Evolutionary conservation across 2,888 invertebrate species (phyloP).

Genomic region (Luperina nickerlii): DNA sequence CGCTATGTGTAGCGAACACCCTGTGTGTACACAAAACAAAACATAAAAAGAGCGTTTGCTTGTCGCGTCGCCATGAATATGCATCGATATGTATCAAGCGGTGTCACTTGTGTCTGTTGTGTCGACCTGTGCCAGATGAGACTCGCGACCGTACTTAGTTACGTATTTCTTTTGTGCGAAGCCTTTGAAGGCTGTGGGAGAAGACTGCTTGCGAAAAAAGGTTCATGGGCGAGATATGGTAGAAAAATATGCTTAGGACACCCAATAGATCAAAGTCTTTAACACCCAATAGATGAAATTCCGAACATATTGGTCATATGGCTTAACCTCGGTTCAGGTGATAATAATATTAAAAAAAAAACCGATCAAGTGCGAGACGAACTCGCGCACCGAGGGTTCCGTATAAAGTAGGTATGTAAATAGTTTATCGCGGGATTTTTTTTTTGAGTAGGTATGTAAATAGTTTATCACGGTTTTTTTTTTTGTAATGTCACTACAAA

Average conservation of each 20-base stretch:
- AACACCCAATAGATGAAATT: background rate
- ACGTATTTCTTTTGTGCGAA: constrained; percentile 14
- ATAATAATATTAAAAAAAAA: background rate
- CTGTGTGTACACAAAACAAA: constrained; percentile 67
- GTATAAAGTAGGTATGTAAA: too few species aligned
- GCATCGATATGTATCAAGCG: constrained; percentile 77
- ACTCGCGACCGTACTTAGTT: constrained; percentile 43
- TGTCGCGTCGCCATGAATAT: constrained; percentile 81
- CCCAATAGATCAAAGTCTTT: background rate
- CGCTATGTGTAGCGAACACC: constrained; percentile 44
- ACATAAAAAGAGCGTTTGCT: constrained; percentile 75
- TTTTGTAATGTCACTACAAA: too few species aligned
- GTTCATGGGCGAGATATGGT: too few species aligned
- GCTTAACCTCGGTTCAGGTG: background rate
- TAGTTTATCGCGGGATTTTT: too few species aligned
- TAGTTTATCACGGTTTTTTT: too few species aligned
- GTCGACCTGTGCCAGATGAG: constrained; percentile 54
- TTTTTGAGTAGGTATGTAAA: too few species aligned
- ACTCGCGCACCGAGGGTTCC: too few species aligned
- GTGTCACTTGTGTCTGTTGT: constrained; percentile 56
- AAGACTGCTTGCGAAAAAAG: background rate
- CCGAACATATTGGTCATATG: background rate
- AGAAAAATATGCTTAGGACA: background rate
- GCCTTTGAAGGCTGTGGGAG: constrained; percentile 4
- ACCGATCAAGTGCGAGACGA: too few species aligned